Evolutionary conservation across 2,888 invertebrate species (phyloP), one percentile per base, ranked within the genome.

Genomic region (Trachelus troglodyta): DNA sequence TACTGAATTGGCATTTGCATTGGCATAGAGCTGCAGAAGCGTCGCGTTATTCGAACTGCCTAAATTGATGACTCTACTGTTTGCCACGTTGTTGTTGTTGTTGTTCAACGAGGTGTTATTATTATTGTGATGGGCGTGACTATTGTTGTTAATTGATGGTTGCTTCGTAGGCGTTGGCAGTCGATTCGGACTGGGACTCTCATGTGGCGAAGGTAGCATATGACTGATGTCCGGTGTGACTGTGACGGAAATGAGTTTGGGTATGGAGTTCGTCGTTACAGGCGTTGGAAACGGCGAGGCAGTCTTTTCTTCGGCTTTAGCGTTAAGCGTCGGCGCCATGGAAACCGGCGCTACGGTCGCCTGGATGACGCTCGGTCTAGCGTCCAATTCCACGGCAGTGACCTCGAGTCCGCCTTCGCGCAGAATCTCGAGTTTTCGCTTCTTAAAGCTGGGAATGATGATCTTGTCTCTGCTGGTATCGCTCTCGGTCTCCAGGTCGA

Each of bases 381-480:
- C 9, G 73, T 90, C 90, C 81, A 90, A 81, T 37, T 92, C 89
- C 34, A 96, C 93, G 0, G 96, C 94, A 0, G 96, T 96, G 1
- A 96, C 96, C 88, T 96, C 96, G 4, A 96, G 91, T 0, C 96
- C 96, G 23, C 96, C 94, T 85, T 96, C 95, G 79, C 95, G 95
- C 69, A 96, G 92, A 73, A 96, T 96, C 83, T 96, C 96, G 11
- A 96, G 92, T 86, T 96, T 96, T 81, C 95, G 94, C 85, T 93
- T 94, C 90, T 95, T 95, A 82, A 95, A 94, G 79, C 92, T 92
- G 69, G 91, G 91, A 83, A 92, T 89, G 79, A 92, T 89, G 69
- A 91, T 88, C 77, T 91, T 90, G 76, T 90, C 90, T 73, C 86
- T 81, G 80, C 88, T 87, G 76, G 86, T 83, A 33, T 91, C 91